These are phyloP conservation scores for Octodon degus DNA, from an alignment of 2,113 vertebrate species.

Conservation along the genomic window DNA sequence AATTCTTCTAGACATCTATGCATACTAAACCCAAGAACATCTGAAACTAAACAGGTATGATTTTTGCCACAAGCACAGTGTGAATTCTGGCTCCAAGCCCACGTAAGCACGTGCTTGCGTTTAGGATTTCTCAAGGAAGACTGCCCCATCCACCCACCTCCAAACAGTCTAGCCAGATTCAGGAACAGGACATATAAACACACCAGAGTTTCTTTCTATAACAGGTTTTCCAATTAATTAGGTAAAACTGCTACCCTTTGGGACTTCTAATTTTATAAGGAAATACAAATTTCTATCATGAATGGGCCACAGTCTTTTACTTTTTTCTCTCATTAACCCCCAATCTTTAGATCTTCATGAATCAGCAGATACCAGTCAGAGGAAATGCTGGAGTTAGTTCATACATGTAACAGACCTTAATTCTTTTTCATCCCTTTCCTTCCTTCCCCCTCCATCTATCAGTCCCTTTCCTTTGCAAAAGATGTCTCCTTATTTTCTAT, in stretches of 20 bases:
- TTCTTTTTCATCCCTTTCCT: background rate
- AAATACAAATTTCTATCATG: conserved; percentile 8
- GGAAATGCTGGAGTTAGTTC: background rate
- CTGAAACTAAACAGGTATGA: background rate
- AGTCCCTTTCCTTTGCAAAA: background rate
- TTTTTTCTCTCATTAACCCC: background rate
- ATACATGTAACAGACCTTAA: background rate
- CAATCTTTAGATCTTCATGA: background rate
- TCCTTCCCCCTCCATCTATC: background rate
- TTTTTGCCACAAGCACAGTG: background rate
- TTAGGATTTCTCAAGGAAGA: conserved; percentile 13
- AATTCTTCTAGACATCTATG: background rate
- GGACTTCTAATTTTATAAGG: background rate
- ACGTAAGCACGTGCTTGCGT: background rate
- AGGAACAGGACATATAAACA: background rate
- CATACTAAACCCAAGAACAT: background rate
- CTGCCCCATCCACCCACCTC: background rate
- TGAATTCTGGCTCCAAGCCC: background rate
- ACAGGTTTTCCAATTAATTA: background rate
- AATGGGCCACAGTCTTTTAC: background rate
- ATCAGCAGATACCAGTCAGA: background rate
- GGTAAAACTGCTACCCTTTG: background rate
- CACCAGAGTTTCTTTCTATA: background rate
- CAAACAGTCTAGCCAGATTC: background rate
- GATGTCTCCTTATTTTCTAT: background rate